Conservation (phyloP, 2,888 invertebrate genomes). For the Epinotia ramella region DNA sequence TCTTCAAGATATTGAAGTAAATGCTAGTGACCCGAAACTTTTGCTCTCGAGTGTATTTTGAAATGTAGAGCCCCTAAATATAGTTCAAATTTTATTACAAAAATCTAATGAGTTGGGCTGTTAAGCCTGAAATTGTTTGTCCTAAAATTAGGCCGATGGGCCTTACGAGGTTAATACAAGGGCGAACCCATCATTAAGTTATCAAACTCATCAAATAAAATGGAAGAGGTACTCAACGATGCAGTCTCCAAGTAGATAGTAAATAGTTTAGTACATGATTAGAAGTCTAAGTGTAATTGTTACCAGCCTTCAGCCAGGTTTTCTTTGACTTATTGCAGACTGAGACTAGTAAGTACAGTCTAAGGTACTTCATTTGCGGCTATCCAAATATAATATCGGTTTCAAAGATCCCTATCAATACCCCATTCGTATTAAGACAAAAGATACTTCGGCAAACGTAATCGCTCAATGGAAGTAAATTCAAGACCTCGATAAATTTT, state of each 20-base stretch:
- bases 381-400: neutral
- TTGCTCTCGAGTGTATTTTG: too few species aligned
- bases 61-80: too few species aligned
- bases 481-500: constrained; percentile 16
- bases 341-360: neutral
- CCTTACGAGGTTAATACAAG: neutral
- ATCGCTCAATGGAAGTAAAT: neutral
- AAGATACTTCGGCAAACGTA: neutral
- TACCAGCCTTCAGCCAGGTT: neutral
- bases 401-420: constrained; percentile 5
- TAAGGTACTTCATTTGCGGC: neutral
- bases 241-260: neutral
- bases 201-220: neutral
- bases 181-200: neutral
- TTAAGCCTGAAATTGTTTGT: too few species aligned
- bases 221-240: neutral
- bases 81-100: too few species aligned
- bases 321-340: neutral
- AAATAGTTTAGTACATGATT: neutral
- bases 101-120: too few species aligned
- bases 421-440: neutral
- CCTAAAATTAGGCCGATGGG: too few species aligned
- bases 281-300: neutral
- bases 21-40: too few species aligned
- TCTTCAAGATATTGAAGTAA: too few species aligned